Evolutionary conservation across 2,113 vertebrate species (phyloP).

Genomic region (Podocnemis expansa): DNA sequence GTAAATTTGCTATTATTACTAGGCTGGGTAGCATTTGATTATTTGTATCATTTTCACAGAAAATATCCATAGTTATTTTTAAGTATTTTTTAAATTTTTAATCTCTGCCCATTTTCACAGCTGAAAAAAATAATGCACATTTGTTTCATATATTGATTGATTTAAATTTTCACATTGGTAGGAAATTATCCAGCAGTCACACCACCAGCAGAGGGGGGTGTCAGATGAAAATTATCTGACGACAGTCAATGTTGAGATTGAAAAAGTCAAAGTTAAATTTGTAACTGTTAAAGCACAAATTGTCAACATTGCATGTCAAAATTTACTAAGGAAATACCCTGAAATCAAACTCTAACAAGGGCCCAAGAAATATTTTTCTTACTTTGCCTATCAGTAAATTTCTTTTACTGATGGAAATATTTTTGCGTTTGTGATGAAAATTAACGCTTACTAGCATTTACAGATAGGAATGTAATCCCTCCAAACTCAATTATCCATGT

Average conservation of each 20-base stretch:
- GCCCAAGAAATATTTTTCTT: neutral
- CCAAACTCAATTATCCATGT: neutral
- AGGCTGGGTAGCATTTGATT: neutral
- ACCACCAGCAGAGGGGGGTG: accelerated
- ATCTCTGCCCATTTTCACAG: neutral
- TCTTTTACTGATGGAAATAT: neutral
- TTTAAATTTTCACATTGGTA: neutral
- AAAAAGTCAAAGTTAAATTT: neutral
- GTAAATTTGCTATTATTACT: neutral
- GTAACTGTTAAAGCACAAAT: neutral
- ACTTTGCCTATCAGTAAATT: neutral
- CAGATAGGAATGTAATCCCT: neutral
- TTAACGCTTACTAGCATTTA: neutral
- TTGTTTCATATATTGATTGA: neutral
- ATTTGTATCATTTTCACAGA: neutral
- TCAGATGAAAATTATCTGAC: neutral
- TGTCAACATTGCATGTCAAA: neutral
- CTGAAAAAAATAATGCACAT: neutral
- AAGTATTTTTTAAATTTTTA: neutral
- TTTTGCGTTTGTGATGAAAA: neutral
- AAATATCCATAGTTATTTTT: neutral
- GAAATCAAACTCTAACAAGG: neutral
- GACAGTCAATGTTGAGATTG: neutral
- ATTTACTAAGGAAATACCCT: neutral
- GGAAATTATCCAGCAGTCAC: neutral